A percentile compares a stretch with the other conserved stretches of the same genome.
Conservation (phyloP, 2,888 invertebrate genomes). For the Ochropleura plecta region DNA sequence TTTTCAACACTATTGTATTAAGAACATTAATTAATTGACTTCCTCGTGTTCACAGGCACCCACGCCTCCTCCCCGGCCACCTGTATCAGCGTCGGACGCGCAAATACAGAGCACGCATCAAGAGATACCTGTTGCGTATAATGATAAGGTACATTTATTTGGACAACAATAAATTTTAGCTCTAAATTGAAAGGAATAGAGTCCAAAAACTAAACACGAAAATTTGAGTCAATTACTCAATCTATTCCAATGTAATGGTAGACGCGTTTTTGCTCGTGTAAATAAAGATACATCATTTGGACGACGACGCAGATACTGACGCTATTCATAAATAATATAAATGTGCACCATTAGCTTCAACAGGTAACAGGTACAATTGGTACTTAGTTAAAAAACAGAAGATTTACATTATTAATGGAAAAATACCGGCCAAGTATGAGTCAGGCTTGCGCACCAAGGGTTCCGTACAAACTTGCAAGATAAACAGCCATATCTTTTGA, state of each 20-base stretch:
- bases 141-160: conserved; percentile 92
- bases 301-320: not conserved
- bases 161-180: not conserved
- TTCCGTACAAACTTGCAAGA: too few species aligned
- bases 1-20: not conserved
- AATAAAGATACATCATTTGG: not conserved
- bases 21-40: not conserved
- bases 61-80: conserved; percentile 94
- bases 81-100: conserved; percentile 83
- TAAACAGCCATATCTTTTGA: too few species aligned
- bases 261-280: not conserved
- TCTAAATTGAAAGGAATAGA: not conserved
- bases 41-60: conserved; percentile 91
- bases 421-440: too few species aligned
- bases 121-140: conserved; percentile 97
- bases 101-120: conserved; percentile 87
- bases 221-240: not conserved
- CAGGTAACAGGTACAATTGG: too few species aligned
- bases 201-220: not conserved
- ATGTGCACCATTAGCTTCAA: too few species aligned
- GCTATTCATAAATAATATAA: too few species aligned
- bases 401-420: too few species aligned
- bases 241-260: too few species aligned
- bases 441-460: too few species aligned
- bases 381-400: too few species aligned